Conservation (phyloP, 2,888 invertebrate species). For the Coleophora flavipennella region DNA sequence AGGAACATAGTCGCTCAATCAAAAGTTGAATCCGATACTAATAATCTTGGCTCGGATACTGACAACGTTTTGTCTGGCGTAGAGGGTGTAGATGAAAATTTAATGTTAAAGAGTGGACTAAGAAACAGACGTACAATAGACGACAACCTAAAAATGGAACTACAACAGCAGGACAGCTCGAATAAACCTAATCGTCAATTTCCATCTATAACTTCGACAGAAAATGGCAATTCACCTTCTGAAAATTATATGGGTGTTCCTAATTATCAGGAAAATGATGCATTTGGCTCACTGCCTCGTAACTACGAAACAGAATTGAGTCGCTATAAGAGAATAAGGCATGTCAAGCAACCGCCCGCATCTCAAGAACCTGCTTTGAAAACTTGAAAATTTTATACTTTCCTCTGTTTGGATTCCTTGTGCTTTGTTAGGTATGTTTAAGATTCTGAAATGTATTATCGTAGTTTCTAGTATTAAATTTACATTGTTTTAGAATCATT, state of each 20-base stretch:
- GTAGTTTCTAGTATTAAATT: slow-evolving; percentile 16
- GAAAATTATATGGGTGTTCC: slow-evolving; percentile 30
- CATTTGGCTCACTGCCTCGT: slow-evolving; percentile 42
- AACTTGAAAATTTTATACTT: not conserved
- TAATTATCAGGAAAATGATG: slow-evolving; percentile 44
- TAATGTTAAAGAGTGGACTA: slow-evolving; percentile 43
- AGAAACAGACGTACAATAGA: slow-evolving; percentile 36
- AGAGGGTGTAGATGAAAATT: slow-evolving; percentile 52
- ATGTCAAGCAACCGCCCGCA: slow-evolving; percentile 32
- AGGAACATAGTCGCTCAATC: slow-evolving; percentile 12
- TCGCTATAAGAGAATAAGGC: slow-evolving; percentile 54
- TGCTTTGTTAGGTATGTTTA: slow-evolving; percentile 11
- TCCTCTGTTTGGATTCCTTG: slow-evolving; percentile 15
- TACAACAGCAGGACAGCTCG: slow-evolving; percentile 12
- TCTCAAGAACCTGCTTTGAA: too few relatives aligned
- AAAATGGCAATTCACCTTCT: slow-evolving; percentile 24
- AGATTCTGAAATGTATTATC: too few relatives aligned
- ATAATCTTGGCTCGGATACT: slow-evolving; percentile 49
- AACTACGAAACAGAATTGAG: slow-evolving; percentile 43
- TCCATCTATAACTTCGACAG: slow-evolving; percentile 22
- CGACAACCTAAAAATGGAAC: slow-evolving; percentile 7
- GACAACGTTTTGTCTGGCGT: slow-evolving; percentile 50
- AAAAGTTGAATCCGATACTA: slow-evolving; percentile 25
- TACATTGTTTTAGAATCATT: slow-evolving; percentile 28
- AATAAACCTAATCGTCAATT: slow-evolving; percentile 13